Percentiles rank a stretch among this genome's conserved stretches.
These are phyloP conservation scores for Tragelaphus oryx DNA, from an alignment of 2,797 vertebrate genomes.

Conservation along the genomic window DNA sequence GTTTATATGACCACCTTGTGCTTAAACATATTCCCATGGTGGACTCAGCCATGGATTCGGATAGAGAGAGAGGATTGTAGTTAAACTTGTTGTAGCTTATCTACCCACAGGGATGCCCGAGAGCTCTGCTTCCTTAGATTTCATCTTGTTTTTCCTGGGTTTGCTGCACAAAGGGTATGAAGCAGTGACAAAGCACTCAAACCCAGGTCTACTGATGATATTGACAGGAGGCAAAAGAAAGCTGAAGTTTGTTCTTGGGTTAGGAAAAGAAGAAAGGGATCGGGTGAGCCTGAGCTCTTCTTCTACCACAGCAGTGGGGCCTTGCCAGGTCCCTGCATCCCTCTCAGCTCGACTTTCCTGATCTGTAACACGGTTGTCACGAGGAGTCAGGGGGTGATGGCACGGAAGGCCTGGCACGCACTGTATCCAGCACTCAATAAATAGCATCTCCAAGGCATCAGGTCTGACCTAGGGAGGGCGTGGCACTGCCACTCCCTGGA, in stretches of 20 bases:
- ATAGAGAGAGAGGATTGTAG: not conserved
- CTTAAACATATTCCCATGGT: not conserved
- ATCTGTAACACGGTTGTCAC: not conserved
- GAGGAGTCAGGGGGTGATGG: fast-evolving
- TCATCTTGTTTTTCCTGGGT: not conserved
- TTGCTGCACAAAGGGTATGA: not conserved
- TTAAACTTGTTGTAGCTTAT: not conserved
- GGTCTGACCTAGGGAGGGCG: not conserved
- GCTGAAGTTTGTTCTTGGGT: not conserved
- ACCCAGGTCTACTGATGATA: not conserved
- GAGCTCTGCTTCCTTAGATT: not conserved
- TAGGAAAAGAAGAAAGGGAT: not conserved
- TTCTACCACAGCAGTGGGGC: not conserved
- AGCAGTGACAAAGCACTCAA: not conserved
- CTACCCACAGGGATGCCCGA: fast-evolving
- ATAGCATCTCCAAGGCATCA: not conserved
- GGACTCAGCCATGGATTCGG: not conserved
- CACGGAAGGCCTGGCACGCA: not conserved
- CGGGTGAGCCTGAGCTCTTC: fast-evolving
- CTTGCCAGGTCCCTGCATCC: fast-evolving
- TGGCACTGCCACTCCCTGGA: not conserved
- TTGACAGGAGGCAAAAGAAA: not conserved
- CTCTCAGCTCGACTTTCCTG: not conserved
- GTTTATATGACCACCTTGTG: not conserved
- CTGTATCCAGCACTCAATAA: not conserved